Conservation (phyloP, 2,888 invertebrate genomes). For the Drosophila atripex region DNA sequence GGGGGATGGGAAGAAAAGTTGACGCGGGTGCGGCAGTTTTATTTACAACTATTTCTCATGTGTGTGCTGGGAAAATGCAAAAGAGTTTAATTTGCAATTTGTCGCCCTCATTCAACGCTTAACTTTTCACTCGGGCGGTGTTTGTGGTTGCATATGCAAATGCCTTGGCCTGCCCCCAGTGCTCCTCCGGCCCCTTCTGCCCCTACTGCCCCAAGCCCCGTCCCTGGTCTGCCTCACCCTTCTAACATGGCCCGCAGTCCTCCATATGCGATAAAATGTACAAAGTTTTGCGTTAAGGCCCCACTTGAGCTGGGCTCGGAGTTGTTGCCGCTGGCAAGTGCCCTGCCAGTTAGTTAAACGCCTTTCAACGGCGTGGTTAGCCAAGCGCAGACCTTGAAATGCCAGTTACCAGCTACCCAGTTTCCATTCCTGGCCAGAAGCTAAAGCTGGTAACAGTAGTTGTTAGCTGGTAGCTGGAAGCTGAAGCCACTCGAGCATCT, state of each 20-base stretch:
- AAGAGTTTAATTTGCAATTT: slow-evolving; percentile 80
- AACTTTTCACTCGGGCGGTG: slow-evolving; percentile 67
- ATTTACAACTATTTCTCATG: slow-evolving; percentile 73
- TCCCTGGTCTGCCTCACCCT: slow-evolving; percentile 1
- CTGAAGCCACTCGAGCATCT: slow-evolving; percentile 54
- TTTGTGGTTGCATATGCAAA: slow-evolving; percentile 74
- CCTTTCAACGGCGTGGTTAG: slow-evolving; percentile 77
- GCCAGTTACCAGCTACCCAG: slow-evolving; percentile 27
- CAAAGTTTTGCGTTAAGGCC: slow-evolving; percentile 69
- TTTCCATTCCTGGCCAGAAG: slow-evolving; percentile 35
- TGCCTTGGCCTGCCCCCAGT: slow-evolving; percentile 46
- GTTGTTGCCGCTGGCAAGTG: slow-evolving; percentile 62
- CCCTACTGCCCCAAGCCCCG: not conserved
- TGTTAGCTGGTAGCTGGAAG: slow-evolving; percentile 10
- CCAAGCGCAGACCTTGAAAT: slow-evolving; percentile 75
- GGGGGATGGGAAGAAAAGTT: slow-evolving; percentile 53
- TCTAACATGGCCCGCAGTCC: slow-evolving; percentile 22
- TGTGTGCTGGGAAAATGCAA: slow-evolving; percentile 67
- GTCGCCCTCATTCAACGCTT: slow-evolving; percentile 78
- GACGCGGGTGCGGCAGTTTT: slow-evolving; percentile 61
- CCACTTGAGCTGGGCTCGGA: slow-evolving; percentile 63
- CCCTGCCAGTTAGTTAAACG: slow-evolving; percentile 73
- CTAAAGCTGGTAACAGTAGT: slow-evolving; percentile 12
- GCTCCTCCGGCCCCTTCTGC: not conserved
- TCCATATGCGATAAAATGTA: slow-evolving; percentile 63